Conservation (phyloP, 2,797 vertebrate genomes). For the Rhynchotus rufescens region DNA sequence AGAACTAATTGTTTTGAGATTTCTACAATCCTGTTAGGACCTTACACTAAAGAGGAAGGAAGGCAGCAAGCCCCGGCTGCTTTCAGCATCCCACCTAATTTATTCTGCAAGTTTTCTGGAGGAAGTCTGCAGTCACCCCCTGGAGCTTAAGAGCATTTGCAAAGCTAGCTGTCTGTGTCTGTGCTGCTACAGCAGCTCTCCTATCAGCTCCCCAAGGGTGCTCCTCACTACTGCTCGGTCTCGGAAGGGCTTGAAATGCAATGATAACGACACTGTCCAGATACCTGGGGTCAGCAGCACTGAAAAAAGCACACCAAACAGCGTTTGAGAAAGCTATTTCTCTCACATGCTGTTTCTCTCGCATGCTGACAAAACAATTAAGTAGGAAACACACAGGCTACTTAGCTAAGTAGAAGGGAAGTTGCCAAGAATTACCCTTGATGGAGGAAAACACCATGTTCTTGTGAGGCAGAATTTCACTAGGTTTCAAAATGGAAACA, state of each 20-base stretch:
- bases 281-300: neutral
- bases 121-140: neutral
- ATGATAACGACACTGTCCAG: neutral
- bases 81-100: neutral
- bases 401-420: fast-evolving
- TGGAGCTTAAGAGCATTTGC: neutral
- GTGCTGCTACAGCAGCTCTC: neutral
- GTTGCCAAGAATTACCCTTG: neutral
- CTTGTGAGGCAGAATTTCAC: neutral
- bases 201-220: neutral
- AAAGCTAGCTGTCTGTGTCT: neutral
- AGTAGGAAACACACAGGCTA: neutral
- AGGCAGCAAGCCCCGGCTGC: neutral
- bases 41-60: neutral
- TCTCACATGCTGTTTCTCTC: neutral
- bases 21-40: neutral
- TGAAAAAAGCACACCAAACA: neutral
- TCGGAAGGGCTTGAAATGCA: neutral
- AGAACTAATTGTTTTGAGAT: neutral
- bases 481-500: fast-evolving
- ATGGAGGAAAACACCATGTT: neutral
- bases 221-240: neutral
- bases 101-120: neutral
- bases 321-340: neutral
- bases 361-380: neutral